These are phyloP conservation scores for Choloepus hoffmanni DNA, from an alignment of 2,113 vertebrate genomes.

Conservation along the genomic window DNA sequence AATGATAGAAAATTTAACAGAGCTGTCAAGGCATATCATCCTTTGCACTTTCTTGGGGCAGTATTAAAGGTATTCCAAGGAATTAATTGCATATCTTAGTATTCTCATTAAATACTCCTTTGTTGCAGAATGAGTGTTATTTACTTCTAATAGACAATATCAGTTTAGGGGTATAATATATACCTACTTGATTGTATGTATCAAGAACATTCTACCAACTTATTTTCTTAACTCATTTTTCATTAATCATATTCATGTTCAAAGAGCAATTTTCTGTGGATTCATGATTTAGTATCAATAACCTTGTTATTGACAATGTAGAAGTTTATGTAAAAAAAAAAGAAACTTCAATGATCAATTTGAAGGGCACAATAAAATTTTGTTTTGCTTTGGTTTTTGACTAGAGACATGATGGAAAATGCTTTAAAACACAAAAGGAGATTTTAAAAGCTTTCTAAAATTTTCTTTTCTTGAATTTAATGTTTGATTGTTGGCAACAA, in stretches of 20 bases:
- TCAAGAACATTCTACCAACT: not conserved
- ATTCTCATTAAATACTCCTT: no score
- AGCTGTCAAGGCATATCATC: not conserved
- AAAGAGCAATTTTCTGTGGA: not conserved
- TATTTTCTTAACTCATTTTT: constrained; percentile 31
- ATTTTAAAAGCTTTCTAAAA: not conserved
- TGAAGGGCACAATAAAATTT: not conserved
- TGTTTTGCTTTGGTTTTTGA: constrained; percentile 19
- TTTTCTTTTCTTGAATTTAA: not conserved
- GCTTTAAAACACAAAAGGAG: not conserved
- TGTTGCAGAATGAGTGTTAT: not conserved
- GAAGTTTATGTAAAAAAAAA: not conserved
- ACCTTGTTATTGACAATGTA: not conserved
- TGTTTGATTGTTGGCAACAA: constrained; percentile 31
- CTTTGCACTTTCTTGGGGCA: not conserved
- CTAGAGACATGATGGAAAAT: not conserved
- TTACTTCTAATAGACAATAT: not conserved
- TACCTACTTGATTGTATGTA: not conserved
- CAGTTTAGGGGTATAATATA: not conserved
- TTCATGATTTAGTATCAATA: not conserved
- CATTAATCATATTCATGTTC: not conserved
- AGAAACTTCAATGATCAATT: not conserved
- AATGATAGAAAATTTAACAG: not conserved
- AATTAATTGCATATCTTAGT: not conserved
- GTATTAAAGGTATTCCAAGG: not conserved